phyloP scores from a whole-genome alignment of 2,888 invertebrate genomes.

The Amblyjoppa proteus region DNA sequence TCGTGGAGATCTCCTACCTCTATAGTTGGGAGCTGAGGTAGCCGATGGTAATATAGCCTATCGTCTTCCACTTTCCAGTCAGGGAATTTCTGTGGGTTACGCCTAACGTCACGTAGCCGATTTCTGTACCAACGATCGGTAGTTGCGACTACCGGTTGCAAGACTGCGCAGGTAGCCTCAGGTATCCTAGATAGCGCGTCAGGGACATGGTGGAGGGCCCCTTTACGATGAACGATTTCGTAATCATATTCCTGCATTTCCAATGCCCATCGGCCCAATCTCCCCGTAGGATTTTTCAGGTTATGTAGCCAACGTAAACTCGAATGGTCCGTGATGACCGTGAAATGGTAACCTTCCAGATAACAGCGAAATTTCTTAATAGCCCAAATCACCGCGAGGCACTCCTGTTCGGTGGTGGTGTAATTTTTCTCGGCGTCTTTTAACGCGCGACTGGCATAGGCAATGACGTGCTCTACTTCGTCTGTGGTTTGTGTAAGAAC shows the following conservation, averaged over 20 bases:
- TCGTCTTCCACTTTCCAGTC: constrained; percentile 47
- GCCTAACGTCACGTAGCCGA: not conserved
- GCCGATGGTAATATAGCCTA: constrained; percentile 32
- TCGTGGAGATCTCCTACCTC: constrained; percentile 50
- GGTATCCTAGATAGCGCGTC: constrained; percentile 57
- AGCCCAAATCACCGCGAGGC: constrained; percentile 69
- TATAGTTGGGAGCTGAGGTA: not conserved
- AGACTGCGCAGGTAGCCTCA: not conserved
- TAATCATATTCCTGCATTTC: constrained; percentile 62
- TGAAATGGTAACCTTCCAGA: constrained; percentile 70
- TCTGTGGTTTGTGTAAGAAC: too few relatives aligned
- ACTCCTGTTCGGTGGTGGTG: constrained; percentile 65
- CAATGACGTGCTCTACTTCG: too few relatives aligned
- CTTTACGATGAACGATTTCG: constrained; percentile 50
- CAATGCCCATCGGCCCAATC: constrained; percentile 68
- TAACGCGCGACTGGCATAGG: not conserved
- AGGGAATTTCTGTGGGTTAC: constrained; percentile 3
- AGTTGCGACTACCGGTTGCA: not conserved
- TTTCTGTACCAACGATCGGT: constrained; percentile 45
- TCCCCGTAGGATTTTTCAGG: constrained; percentile 66
- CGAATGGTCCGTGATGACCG: constrained; percentile 72
- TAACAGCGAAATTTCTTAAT: constrained; percentile 69
- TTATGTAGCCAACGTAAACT: constrained; percentile 69
- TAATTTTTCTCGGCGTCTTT: constrained; percentile 9
- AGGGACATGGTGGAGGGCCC: constrained; percentile 11